Evolutionary conservation across 2,113 vertebrate species (phyloP).

Genomic region (Mastomys coucha): DNA sequence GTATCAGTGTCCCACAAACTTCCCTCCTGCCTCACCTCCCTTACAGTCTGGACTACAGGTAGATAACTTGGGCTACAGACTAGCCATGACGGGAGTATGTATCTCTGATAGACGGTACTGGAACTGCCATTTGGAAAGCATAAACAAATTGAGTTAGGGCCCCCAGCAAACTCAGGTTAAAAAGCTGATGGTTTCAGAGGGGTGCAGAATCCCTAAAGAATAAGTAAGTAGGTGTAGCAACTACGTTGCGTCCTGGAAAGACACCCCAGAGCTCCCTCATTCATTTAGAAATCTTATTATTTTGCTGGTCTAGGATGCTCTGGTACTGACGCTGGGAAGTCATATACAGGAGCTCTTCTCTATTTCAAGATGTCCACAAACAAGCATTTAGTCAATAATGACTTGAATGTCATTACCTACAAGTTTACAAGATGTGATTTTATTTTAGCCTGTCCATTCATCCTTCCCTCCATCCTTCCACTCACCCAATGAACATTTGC

Average conservation of each 20-base stretch:
- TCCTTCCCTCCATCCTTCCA: background rate
- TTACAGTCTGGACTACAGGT: background rate
- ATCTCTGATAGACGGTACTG: background rate
- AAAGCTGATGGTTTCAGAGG: slow-evolving; percentile 30
- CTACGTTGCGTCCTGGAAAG: background rate
- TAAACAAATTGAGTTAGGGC: background rate
- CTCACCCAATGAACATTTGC: background rate
- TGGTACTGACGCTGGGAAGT: background rate
- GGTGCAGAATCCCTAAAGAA: background rate
- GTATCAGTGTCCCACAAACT: background rate
- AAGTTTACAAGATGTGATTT: slow-evolving; percentile 13
- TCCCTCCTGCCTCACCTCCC: background rate
- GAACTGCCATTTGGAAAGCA: background rate
- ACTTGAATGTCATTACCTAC: slow-evolving; percentile 6
- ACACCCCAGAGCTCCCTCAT: background rate
- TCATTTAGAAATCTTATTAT: background rate
- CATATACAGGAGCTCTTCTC: background rate
- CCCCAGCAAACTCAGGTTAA: background rate
- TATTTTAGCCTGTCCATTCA: background rate
- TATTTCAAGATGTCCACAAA: slow-evolving; percentile 18
- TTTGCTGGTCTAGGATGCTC: background rate
- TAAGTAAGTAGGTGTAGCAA: background rate
- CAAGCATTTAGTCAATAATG: slow-evolving; percentile 23
- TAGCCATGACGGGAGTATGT: background rate
- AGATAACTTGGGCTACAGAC: background rate